Percentiles rank a stretch among this genome's conserved stretches.
These are phyloP conservation scores for Apotomis betuletana DNA, from an alignment of 2,888 invertebrate species.

Conservation along the genomic window DNA sequence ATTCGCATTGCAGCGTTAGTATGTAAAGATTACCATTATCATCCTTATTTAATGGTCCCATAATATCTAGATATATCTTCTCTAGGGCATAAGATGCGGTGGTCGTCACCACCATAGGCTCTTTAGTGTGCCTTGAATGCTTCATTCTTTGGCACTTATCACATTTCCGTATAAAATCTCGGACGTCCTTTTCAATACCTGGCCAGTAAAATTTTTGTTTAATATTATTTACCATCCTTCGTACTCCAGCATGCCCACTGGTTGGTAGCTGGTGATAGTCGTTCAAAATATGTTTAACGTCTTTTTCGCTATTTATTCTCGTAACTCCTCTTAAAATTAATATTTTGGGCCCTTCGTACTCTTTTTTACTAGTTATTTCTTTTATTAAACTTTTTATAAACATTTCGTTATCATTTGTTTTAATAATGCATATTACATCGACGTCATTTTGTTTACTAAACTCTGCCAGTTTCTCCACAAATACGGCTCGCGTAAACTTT, in stretches of 20 bases:
- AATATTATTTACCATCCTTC: constrained; percentile 16
- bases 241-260: constrained; percentile 27
- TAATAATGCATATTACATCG: constrained; percentile 1
- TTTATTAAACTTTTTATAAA: constrained; percentile 6
- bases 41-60: no score
- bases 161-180: constrained; percentile 12
- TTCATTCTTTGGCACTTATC: no score
- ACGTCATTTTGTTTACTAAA: constrained; percentile 7
- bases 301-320: neutral
- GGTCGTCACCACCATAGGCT: no score
- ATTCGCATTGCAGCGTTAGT: no score
- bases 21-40: no score
- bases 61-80: no score
- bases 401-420: neutral
- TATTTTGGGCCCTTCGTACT: neutral
- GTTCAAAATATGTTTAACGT: neutral
- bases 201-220: constrained; percentile 21
- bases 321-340: neutral
- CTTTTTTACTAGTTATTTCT: neutral
- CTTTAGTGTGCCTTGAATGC: no score
- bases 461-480: neutral
- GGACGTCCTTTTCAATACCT: constrained; percentile 18
- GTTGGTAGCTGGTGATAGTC: constrained; percentile 13
- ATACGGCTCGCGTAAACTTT: constrained; percentile 2
- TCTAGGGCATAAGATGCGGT: no score